Evolutionary conservation across 2,888 invertebrate genomes (phyloP), one percentile per base, ranked within the genome.

Genomic region (Hirtodrosophila cameraria): DNA sequence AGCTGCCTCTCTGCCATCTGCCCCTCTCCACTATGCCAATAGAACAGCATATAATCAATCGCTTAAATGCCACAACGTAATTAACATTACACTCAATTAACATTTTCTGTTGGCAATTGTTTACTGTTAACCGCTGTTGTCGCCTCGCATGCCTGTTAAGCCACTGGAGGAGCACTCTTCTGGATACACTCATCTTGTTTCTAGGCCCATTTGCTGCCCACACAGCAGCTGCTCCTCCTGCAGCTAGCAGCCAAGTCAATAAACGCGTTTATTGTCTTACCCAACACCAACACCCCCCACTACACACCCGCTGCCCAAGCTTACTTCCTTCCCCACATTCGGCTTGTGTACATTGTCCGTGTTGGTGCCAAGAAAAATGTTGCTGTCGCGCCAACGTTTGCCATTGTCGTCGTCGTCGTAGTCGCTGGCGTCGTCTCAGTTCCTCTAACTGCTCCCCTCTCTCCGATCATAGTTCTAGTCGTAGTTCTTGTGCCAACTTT

Each of bases 201-300:
- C 28, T 61, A 50, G 61, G 57, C 62, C 39, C 62, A 42, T 75
- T 53, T 74, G 55, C 71, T 72, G 66, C 72, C 69, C 69, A 68
- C 68, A 73, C 69, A 60, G 41, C 54, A 53, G 77, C 50, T 49
- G 46, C 66, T 33, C 57, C 49, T 58, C 30, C 12, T 7, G 13
- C 30, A 57, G 54, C 50, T n/a, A 42, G 54, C 61, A 53, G 52
- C 80, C 67, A 82, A 84, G 87, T 83, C 83, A 87, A 87, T 84
- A 86, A 87, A 87, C 84, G 87, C 85, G 84, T 74, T 86, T 85
- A 81, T 87, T 84, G 85, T 79, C 78, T 81, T 83, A 75, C 60
- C 60, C 66, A 57, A 66, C 59, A 49, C 62, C 38, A 36, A 28
- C 23, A 23, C n/a, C 43, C 20, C 27, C 20, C 33, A 5, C 23